These are phyloP conservation scores for Hestina assimilis DNA, from an alignment of 1,140 invertebrate genomes.

Conservation along the genomic window DNA sequence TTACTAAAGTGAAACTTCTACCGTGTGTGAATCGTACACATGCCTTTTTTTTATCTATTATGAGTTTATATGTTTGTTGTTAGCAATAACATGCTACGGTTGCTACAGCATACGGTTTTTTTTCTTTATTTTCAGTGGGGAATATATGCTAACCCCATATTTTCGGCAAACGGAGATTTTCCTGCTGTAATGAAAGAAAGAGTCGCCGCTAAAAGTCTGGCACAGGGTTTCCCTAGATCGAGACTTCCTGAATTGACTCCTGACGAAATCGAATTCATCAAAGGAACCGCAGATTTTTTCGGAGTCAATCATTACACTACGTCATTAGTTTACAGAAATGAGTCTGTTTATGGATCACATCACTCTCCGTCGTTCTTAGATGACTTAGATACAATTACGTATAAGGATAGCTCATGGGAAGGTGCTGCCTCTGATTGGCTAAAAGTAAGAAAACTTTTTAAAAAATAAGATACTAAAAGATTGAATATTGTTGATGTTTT, in stretches of 20 bases:
- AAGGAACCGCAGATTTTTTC: constrained; percentile 79
- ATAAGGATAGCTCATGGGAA: constrained; percentile 34
- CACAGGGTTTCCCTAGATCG: constrained; percentile 64
- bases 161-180: constrained; percentile 79
- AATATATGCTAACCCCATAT: constrained; percentile 76
- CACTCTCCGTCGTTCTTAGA: constrained; percentile 41
- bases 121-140: constrained; percentile 53
- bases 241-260: constrained; percentile 66
- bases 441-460: constrained; percentile 23
- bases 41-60: too few relatives aligned
- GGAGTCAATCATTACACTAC: constrained; percentile 80
- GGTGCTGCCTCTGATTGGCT: constrained; percentile 28
- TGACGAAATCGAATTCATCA: constrained; percentile 47
- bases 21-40: too few relatives aligned
- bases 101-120: too few relatives aligned
- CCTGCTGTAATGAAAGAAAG: constrained; percentile 77
- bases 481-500: not conserved
- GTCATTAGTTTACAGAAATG: constrained; percentile 43
- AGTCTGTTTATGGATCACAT: constrained; percentile 26
- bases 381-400: constrained; percentile 30
- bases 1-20: too few relatives aligned
- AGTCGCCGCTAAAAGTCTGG: constrained; percentile 73
- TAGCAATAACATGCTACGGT: too few relatives aligned
- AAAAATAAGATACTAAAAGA: constrained; percentile 11
- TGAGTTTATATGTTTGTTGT: too few relatives aligned